phyloP scores from a whole-genome alignment of 1,140 invertebrate genomes.

The Liolophura sinensis region DNA sequence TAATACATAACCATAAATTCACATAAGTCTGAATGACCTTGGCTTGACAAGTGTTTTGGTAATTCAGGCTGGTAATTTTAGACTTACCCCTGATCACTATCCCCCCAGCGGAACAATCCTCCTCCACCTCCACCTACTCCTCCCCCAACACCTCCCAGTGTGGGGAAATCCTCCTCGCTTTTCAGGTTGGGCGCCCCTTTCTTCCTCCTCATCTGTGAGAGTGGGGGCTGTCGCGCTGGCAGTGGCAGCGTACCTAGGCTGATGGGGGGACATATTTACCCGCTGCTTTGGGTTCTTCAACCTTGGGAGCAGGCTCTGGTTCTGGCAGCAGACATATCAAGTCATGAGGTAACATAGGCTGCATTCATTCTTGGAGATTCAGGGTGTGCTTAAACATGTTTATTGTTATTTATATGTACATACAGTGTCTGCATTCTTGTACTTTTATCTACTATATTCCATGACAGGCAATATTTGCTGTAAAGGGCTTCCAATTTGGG shows the following conservation, averaged over 20 bases:
- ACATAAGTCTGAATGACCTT: too few species aligned
- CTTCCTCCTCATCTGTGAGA: conserved; percentile 21
- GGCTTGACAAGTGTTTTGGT: too few species aligned
- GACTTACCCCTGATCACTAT: too few species aligned
- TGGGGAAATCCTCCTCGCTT: conserved; percentile 42
- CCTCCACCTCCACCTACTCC: too few species aligned
- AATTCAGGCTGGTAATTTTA: too few species aligned
- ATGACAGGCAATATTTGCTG: too few species aligned
- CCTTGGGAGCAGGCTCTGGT: conserved; percentile 14
- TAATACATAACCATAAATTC: too few species aligned
- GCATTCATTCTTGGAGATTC: background rate
- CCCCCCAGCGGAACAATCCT: too few species aligned
- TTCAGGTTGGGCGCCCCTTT: conserved; percentile 39
- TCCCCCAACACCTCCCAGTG: conserved; percentile 27
- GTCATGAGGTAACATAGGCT: background rate
- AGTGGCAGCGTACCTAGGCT: conserved; percentile 14
- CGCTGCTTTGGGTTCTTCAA: conserved; percentile 16
- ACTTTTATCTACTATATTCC: too few species aligned
- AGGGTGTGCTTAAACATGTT: background rate
- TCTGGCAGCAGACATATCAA: background rate
- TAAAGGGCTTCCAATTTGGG: too few species aligned
- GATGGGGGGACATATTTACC: conserved; percentile 40
- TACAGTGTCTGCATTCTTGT: too few species aligned
- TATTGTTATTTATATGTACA: too few species aligned
- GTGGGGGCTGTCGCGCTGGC: conserved; percentile 5